phyloP scores from a whole-genome alignment of 2,797 vertebrate species.

The Avahi laniger region DNA sequence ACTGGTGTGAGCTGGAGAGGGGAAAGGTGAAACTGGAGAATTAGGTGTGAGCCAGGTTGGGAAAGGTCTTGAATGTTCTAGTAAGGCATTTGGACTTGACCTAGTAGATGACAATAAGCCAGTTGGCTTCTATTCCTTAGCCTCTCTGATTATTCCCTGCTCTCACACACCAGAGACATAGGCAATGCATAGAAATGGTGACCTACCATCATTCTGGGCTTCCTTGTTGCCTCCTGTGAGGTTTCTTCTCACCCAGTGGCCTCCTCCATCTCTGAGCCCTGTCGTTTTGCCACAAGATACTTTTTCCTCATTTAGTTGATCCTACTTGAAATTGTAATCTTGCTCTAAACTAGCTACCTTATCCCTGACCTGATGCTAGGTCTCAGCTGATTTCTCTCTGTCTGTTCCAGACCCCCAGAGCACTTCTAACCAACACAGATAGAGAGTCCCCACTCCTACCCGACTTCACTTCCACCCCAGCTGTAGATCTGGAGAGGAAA shows the following conservation, averaged over 20 bases:
- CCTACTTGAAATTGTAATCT: not conserved
- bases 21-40: not conserved
- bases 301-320: not conserved
- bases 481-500: not conserved
- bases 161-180: not conserved
- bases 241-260: not conserved
- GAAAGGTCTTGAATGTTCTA: slow-evolving; percentile 9
- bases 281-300: not conserved
- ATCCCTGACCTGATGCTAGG: not conserved
- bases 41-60: not conserved
- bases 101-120: not conserved
- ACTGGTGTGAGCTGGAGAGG: not conserved
- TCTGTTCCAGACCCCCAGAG: not conserved
- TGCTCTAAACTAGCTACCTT: not conserved
- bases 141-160: not conserved
- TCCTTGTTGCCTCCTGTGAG: not conserved
- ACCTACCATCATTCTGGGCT: not conserved
- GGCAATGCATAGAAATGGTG: not conserved
- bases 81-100: not conserved
- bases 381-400: not conserved
- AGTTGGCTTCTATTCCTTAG: not conserved
- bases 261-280: not conserved
- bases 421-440: not conserved
- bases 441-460: not conserved
- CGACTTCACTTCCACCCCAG: not conserved